phyloP scores from a whole-genome alignment of 2,113 vertebrate species.

The Myrmecobius fasciatus region DNA sequence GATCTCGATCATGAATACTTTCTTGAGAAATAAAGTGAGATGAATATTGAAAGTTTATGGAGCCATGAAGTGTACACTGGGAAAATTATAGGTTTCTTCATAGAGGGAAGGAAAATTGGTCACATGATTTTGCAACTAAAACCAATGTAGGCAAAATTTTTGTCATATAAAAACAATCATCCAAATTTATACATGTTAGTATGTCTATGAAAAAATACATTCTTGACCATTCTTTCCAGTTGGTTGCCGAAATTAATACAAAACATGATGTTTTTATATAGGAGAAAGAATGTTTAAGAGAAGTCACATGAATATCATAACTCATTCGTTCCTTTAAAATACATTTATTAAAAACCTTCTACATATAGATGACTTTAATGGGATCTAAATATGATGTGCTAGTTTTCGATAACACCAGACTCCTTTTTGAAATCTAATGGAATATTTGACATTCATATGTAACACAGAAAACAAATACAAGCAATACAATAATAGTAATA shows the following conservation, averaged over 20 bases:
- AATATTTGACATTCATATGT: neutral
- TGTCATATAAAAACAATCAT: neutral
- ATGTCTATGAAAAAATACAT: neutral
- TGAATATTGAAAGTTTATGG: neutral
- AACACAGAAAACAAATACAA: neutral
- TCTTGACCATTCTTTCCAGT: neutral
- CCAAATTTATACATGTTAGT: neutral
- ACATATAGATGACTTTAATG: neutral
- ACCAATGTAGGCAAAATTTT: constrained; percentile 7
- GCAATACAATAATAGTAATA: neutral
- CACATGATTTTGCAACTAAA: constrained; percentile 18
- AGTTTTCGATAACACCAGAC: neutral
- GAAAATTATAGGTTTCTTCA: neutral
- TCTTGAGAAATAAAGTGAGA: neutral
- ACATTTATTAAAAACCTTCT: neutral
- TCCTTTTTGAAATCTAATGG: neutral
- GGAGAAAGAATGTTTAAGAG: neutral
- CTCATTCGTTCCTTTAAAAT: neutral
- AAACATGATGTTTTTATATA: neutral
- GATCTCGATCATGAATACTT: constrained; percentile 19
- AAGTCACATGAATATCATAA: neutral
- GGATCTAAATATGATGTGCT: neutral
- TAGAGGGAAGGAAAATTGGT: neutral
- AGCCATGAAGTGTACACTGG: neutral
- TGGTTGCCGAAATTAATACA: neutral